These are phyloP conservation scores for Montipora cactus DNA, from an alignment of 64 coral and sea anemone species.

Conservation along the genomic window DNA sequence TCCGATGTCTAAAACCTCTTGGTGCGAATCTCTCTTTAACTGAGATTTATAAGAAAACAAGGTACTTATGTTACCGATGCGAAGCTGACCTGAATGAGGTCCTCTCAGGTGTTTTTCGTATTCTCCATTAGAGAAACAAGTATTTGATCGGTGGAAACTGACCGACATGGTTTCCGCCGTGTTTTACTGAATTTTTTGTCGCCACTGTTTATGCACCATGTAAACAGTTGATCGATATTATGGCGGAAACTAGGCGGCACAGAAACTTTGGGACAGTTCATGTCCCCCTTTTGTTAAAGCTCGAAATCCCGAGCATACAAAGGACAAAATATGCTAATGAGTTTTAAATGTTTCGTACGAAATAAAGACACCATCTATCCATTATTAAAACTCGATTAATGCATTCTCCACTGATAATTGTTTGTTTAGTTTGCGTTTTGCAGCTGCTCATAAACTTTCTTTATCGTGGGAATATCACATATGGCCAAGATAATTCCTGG, in stretches of 20 bases:
- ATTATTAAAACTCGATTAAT: slow-evolving; percentile 67
- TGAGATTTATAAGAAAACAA: no score
- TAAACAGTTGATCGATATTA: neutral
- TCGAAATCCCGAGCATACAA: neutral
- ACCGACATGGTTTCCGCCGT: neutral
- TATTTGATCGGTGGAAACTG: neutral
- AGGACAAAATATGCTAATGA: slow-evolving; percentile 71
- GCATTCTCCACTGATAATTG: slow-evolving; percentile 78
- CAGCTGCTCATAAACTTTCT: slow-evolving; percentile 55
- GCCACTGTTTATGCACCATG: neutral
- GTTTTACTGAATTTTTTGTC: neutral
- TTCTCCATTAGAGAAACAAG: no score
- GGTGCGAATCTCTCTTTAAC: no score
- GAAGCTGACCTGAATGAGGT: no score
- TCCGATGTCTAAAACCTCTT: no score
- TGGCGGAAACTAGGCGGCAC: neutral
- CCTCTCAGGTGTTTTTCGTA: no score
- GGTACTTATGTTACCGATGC: no score
- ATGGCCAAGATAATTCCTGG: slow-evolving; percentile 26
- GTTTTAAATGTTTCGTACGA: slow-evolving; percentile 64
- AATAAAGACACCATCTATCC: slow-evolving; percentile 53
- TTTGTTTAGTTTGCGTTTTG: slow-evolving; percentile 72
- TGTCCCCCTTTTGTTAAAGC: slow-evolving; percentile 34
- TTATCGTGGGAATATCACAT: slow-evolving; percentile 76
- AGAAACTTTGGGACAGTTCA: slow-evolving; percentile 16